Evolutionary conservation across 2,113 vertebrate species (phyloP).

Genomic region (Corydoras maculifer): DNA sequence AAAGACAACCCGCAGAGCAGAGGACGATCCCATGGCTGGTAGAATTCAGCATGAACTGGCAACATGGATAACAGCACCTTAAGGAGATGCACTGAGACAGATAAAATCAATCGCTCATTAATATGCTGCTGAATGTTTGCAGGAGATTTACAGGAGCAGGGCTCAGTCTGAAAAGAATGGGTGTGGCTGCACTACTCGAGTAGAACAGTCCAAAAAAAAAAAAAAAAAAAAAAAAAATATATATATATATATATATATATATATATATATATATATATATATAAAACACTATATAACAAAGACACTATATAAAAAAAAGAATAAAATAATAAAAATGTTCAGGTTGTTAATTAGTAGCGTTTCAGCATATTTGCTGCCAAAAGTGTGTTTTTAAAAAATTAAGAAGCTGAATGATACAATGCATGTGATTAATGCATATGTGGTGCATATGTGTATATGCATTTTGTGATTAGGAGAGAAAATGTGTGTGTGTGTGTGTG

Average conservation of each 20-base stretch:
- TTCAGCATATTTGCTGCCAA: background rate
- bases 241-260: too few species aligned
- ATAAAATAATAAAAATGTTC: background rate
- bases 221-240: background rate
- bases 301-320: conserved; percentile 6
- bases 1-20: too few species aligned
- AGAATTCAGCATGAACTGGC: too few species aligned
- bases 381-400: background rate
- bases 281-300: too few species aligned
- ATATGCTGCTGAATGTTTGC: background rate
- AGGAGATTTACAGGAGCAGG: conserved; percentile 11
- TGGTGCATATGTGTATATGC: conserved; percentile 5
- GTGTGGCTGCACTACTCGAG: background rate
- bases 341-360: conserved; percentile 16
- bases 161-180: conserved; percentile 7
- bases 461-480: conserved; percentile 3
- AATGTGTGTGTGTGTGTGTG: background rate
- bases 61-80: too few species aligned
- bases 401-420: background rate
- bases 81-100: background rate
- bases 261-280: too few species aligned
- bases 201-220: conserved; percentile 14
- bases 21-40: too few species aligned
- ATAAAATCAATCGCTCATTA: background rate
- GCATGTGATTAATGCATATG: background rate